phyloP scores from a whole-genome alignment of 2,113 vertebrate genomes.

The Salminus brasiliensis region DNA sequence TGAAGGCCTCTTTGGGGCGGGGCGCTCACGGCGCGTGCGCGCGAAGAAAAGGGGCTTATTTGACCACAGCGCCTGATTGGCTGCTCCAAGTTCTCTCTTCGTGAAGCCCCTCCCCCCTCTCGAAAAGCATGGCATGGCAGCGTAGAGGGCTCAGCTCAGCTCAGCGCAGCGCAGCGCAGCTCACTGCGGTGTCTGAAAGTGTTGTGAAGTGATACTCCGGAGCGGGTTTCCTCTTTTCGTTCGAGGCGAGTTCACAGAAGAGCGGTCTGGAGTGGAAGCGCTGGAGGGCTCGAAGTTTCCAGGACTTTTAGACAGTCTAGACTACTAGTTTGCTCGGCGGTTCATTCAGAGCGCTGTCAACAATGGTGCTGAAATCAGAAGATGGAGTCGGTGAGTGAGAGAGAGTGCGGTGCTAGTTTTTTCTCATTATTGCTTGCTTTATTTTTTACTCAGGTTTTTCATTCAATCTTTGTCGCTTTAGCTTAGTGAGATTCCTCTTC shows the following conservation, averaged over 20 bases:
- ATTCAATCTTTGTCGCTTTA: background rate
- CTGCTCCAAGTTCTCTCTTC: background rate
- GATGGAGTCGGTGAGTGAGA: slow-evolving; percentile 49
- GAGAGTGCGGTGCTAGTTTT: background rate
- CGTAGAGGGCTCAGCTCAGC: background rate
- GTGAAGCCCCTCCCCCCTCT: slow-evolving; percentile 8
- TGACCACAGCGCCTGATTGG: slow-evolving; percentile 5
- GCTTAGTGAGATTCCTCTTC: background rate
- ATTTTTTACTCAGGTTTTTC: background rate
- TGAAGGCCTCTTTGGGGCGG: too few species aligned
- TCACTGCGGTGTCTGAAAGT: background rate
- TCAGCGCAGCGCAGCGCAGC: background rate
- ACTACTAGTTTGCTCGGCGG: background rate
- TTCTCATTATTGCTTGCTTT: background rate
- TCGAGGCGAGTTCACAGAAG: too few species aligned
- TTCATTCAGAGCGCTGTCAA: background rate
- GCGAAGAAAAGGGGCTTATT: background rate
- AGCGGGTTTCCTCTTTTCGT: background rate
- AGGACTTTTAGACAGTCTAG: background rate
- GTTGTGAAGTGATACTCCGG: background rate
- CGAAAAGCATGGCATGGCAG: slow-evolving; percentile 11
- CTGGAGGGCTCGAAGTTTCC: background rate
- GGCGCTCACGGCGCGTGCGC: background rate
- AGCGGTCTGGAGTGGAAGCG: background rate
- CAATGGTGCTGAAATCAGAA: slow-evolving; percentile 58